Percentiles rank a stretch among this genome's conserved stretches.
phyloP scores from a whole-genome alignment of 1,140 invertebrate genomes.

The Bombus confusus region DNA sequence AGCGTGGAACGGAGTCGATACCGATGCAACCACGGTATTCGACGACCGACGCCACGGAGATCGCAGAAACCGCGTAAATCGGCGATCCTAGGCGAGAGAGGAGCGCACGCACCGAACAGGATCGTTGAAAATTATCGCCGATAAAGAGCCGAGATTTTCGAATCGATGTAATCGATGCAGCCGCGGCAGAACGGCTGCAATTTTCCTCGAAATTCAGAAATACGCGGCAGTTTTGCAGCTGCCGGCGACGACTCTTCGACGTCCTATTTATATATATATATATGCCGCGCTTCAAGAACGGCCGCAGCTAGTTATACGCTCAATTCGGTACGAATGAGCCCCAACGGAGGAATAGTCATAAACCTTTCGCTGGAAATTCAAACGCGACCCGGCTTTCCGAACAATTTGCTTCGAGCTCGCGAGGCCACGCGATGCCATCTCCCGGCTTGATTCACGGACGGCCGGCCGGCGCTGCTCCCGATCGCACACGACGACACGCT shows the following conservation, averaged over 20 bases:
- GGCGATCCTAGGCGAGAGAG: neutral
- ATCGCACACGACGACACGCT: constrained; percentile 33
- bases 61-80: neutral
- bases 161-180: neutral
- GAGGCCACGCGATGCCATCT: constrained; percentile 54
- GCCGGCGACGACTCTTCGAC: neutral
- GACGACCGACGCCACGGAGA: too few species aligned
- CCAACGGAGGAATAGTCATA: constrained; percentile 64
- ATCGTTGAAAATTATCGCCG: constrained; percentile 12
- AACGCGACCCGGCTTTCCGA: constrained; percentile 61
- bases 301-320: constrained; percentile 50
- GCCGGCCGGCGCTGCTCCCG: constrained; percentile 3
- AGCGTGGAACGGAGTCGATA: too few species aligned
- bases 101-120: neutral
- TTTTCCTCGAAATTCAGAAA: neutral
- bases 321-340: constrained; percentile 62
- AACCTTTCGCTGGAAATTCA: constrained; percentile 65
- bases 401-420: constrained; percentile 57
- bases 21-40: too few species aligned
- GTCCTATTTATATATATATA: constrained; percentile 32
- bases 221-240: neutral
- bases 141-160: constrained; percentile 19
- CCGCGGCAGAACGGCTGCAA: neutral
- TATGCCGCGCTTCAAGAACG: constrained; percentile 51
- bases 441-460: constrained; percentile 59